These are phyloP conservation scores for Protosalanx chinensis DNA, from an alignment of 2,797 vertebrate species.

Conservation along the genomic window DNA sequence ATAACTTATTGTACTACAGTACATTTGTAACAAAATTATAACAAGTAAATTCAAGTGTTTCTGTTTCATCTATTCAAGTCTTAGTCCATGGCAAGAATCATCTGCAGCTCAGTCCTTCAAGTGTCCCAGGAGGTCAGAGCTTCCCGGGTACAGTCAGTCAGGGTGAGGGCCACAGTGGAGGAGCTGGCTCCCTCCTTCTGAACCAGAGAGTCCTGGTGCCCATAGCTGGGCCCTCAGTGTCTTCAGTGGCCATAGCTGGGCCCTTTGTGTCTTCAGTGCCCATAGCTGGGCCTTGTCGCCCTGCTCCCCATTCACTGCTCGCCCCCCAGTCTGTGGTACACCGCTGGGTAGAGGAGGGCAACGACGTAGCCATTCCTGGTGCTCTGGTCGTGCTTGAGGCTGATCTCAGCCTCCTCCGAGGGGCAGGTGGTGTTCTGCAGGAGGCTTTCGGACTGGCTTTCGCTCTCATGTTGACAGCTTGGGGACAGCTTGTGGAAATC, in stretches of 20 bases:
- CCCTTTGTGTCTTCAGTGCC: not conserved
- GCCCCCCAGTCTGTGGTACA: constrained; percentile 68
- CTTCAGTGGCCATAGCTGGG: not conserved
- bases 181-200: not conserved
- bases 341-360: constrained; percentile 66
- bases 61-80: constrained; percentile 49
- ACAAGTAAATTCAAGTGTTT: constrained; percentile 55
- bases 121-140: not conserved
- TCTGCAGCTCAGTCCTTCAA: constrained; percentile 25
- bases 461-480: not conserved
- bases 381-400: constrained; percentile 53
- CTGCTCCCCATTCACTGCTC: constrained; percentile 51
- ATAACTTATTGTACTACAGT: constrained; percentile 7
- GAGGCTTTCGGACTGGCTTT: constrained; percentile 14
- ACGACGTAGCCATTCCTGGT: constrained; percentile 69
- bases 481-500: constrained; percentile 9
- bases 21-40: not conserved
- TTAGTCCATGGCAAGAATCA: constrained; percentile 30
- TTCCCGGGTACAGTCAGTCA: not conserved
- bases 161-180: not conserved
- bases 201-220: not conserved
- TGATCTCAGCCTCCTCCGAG: constrained; percentile 25
- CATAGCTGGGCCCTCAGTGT: not conserved
- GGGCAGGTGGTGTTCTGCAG: constrained; percentile 39
- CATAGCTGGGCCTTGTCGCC: not conserved